phyloP scores from a whole-genome alignment of 2,888 invertebrate genomes.

The Patella depressa region DNA sequence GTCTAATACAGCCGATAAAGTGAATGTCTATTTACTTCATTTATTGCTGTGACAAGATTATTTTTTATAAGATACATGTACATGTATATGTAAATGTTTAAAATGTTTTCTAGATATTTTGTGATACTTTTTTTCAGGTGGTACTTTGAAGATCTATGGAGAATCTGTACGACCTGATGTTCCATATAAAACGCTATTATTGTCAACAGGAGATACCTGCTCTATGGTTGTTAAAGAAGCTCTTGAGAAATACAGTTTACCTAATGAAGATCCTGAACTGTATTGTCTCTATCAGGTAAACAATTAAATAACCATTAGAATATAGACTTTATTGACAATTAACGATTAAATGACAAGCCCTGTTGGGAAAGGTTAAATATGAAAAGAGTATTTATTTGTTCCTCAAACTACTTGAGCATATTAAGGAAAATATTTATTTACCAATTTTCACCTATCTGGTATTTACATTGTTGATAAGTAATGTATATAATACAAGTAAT shows the following conservation, averaged over 20 bases:
- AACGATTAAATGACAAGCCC: background rate
- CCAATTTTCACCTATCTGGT: too few relatives aligned
- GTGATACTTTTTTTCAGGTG: constrained; percentile 66
- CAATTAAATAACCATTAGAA: background rate
- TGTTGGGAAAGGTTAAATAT: background rate
- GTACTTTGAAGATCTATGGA: constrained; percentile 86
- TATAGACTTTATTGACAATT: background rate
- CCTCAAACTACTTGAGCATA: too few relatives aligned
- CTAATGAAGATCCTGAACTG: constrained; percentile 88
- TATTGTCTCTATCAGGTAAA: constrained; percentile 95
- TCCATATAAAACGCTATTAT: constrained; percentile 96
- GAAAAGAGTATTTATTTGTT: too few relatives aligned
- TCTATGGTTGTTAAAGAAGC: constrained; percentile 95
- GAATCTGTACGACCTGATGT: constrained; percentile 95
- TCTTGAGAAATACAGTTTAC: constrained; percentile 95
- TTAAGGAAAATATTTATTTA: too few relatives aligned
- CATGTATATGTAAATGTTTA: too few relatives aligned
- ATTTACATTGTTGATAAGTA: too few relatives aligned
- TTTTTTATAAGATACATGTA: too few relatives aligned
- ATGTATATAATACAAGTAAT: too few relatives aligned
- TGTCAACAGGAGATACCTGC: constrained; percentile 93
- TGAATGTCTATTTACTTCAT: too few relatives aligned
- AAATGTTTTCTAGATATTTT: background rate
- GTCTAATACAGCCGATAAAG: too few relatives aligned
- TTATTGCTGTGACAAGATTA: too few relatives aligned